A percentile compares a stretch with the other conserved stretches of the same genome.
Conservation (phyloP, 1,140 invertebrate species). For the Lordiphosa collinella region DNA sequence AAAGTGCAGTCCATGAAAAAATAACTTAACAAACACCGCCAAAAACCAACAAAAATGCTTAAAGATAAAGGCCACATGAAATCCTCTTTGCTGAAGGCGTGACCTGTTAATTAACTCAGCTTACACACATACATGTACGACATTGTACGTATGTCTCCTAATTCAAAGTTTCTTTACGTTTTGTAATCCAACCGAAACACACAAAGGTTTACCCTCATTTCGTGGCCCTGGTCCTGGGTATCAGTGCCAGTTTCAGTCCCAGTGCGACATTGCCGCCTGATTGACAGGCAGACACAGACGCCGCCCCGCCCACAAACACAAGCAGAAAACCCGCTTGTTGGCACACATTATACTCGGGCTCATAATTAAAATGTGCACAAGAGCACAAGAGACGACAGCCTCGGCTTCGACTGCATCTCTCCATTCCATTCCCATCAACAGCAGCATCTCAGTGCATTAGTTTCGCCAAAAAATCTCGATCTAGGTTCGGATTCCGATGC, state of each 20-base stretch:
- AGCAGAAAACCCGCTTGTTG: not conserved
- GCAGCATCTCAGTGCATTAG: constrained; percentile 27
- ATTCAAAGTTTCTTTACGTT: not conserved
- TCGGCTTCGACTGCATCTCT: not conserved
- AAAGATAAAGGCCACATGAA: no score
- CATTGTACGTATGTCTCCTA: no score
- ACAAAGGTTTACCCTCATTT: constrained; percentile 5
- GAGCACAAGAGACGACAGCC: constrained; percentile 11
- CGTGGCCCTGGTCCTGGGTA: constrained; percentile 8
- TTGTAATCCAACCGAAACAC: not conserved
- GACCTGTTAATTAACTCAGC: no score
- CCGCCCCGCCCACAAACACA: not conserved
- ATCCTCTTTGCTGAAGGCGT: no score
- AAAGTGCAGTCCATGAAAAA: no score
- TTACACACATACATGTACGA: not conserved
- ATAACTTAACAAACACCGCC: no score
- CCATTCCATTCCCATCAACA: not conserved
- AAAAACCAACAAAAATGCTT: no score
- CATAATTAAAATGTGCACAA: constrained; percentile 54
- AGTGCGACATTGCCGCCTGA: constrained; percentile 34
- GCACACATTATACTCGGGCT: constrained; percentile 30
- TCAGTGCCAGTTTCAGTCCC: constrained; percentile 15
- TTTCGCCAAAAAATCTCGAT: constrained; percentile 24
- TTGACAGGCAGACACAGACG: constrained; percentile 33
- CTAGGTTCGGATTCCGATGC: constrained; percentile 9